Base-by-base conservation (phyloP, 2,888 invertebrate genomes). In the Perithous albicinctus region DNA sequence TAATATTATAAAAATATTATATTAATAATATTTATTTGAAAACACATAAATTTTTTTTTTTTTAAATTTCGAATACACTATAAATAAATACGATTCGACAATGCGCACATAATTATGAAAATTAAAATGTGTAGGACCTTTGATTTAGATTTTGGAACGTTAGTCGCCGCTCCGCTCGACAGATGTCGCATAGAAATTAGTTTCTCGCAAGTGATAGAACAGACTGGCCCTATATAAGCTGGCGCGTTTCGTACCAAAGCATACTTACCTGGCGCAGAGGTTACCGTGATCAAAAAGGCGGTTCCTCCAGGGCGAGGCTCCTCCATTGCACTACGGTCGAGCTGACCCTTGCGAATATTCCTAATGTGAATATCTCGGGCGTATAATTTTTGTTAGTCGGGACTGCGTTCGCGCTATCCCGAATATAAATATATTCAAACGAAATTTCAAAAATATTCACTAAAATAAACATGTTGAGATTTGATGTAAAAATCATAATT, bases 271-370 rank as follows among this genome's bases (percentile, higher is more conserved):
- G 94, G 94, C 93, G 93, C 93, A 93, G 94, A 93, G 93, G 91
- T 88, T 91, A 93, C 93, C 93, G 92, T 93, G 94, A 94, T 94
- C 94, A 93, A 35, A 84, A 90, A 90, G 90, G 90, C 88, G 89
- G 89, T 91, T 90, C 88, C 90, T 90, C 89, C 90, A 91, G 91
- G 91, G 90, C 77, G 93, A 94, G 94, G 93, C 93, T 93, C 93
- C 93, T 93, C 93, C 94, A 94, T 94, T 94, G 94, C 94, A 94
- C 94, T 89, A 87, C 92, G 94, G 93, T 93, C 87, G 91, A 93
- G 94, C 93, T 94, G 94, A 94, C 94, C 93, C 93, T 93, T 94
- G 94, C 93, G 92, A 92, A 92, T 92, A 91, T 87, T 91, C 92
- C 93, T 93, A 94, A 93, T 93, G 93, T 93, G 94, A 93, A 91